phyloP scores from a whole-genome alignment of 2,797 vertebrate species.

The Echiichthys vipera region DNA sequence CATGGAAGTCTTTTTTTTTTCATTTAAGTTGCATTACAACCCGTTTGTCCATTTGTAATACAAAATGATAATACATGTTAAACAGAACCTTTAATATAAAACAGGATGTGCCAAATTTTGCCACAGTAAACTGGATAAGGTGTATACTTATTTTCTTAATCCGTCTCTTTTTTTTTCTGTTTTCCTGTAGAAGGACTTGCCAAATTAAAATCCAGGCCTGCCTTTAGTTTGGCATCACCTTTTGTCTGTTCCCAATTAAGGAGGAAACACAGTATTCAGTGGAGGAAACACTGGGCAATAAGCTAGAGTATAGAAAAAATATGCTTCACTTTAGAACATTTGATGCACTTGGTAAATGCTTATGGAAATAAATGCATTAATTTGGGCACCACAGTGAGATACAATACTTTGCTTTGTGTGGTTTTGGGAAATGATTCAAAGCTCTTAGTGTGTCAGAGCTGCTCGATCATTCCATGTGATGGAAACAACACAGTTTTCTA shows the following conservation, averaged over 20 bases:
- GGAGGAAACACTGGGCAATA: constrained; percentile 12
- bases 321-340: not conserved
- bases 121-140: not conserved
- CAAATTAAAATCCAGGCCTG: constrained; percentile 9
- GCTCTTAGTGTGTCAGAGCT: constrained; percentile 13
- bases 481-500: constrained; percentile 31
- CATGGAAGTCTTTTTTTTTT: no score
- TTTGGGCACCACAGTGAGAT: not conserved
- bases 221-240: constrained; percentile 32
- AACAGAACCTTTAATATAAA: not conserved
- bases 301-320: constrained; percentile 3
- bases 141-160: not conserved
- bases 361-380: not conserved
- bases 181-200: no score
- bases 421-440: constrained; percentile 11
- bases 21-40: no score
- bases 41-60: no score
- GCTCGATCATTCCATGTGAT: not conserved
- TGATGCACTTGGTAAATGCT: not conserved
- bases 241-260: constrained; percentile 53
- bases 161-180: not conserved
- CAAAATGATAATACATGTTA: no score
- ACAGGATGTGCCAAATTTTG: not conserved
- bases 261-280: not conserved
- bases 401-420: not conserved